A percentile compares a stretch with the other conserved stretches of the same genome.
Evolutionary conservation across 2,113 vertebrate genomes (phyloP).

Genomic region (Misgurnus mizolepis): DNA sequence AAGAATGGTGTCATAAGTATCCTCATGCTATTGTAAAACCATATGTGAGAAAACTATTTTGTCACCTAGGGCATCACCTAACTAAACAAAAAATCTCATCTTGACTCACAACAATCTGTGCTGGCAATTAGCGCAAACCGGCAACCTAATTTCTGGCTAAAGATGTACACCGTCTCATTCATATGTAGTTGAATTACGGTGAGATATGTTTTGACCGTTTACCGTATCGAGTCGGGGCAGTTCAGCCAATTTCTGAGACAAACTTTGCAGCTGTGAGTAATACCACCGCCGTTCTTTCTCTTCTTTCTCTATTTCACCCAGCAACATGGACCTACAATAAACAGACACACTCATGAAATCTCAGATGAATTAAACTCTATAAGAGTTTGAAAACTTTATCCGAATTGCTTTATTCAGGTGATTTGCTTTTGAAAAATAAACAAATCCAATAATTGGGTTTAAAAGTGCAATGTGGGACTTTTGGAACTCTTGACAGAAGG

Average conservation of each 20-base stretch:
- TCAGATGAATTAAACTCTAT: neutral
- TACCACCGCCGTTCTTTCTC: slow-evolving; percentile 94
- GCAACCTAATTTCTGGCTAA: slow-evolving; percentile 17
- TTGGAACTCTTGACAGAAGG: no score
- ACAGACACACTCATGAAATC: neutral
- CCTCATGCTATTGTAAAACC: no score
- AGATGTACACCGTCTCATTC: neutral
- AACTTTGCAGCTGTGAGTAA: slow-evolving; percentile 87
- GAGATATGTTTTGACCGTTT: slow-evolving; percentile 49
- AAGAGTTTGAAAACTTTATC: no score
- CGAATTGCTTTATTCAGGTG: no score
- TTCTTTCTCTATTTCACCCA: slow-evolving; percentile 93
- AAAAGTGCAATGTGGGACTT: no score
- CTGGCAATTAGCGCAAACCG: slow-evolving; percentile 5
- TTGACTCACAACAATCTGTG: neutral
- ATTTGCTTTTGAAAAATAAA: no score
- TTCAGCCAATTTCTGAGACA: slow-evolving; percentile 87
- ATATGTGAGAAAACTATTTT: no score
- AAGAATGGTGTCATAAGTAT: no score
- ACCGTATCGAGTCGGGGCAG: slow-evolving; percentile 92
- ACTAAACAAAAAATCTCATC: neutral
- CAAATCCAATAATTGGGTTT: no score
- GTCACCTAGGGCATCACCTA: no score
- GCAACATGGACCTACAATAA: slow-evolving; percentile 79
- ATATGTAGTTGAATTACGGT: neutral